A percentile compares a stretch with the other conserved stretches of the same genome.
Evolutionary conservation across 2,797 vertebrate genomes (phyloP).

Genomic region (Coendou prehensilis): DNA sequence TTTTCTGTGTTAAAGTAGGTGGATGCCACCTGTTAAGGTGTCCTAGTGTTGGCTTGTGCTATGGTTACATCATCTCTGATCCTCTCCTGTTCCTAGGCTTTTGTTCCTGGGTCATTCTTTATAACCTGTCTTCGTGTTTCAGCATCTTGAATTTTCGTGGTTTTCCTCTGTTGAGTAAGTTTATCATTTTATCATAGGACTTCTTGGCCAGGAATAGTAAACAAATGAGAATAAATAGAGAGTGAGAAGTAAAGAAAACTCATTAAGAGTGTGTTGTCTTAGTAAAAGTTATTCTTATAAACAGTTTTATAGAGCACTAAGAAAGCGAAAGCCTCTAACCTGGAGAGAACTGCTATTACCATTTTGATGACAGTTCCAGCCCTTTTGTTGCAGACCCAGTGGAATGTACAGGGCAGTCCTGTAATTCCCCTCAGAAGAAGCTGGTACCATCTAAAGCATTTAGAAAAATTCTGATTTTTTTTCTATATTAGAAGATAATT

Average conservation of each 20-base stretch:
- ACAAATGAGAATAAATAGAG: constrained; percentile 33
- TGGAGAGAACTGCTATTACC: not conserved
- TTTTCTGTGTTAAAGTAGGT: not conserved
- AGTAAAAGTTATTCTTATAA: constrained; percentile 22
- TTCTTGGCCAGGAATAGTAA: not conserved
- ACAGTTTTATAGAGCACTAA: not conserved
- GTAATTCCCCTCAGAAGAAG: not conserved
- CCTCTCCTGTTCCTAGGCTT: not conserved
- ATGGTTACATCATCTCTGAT: not conserved
- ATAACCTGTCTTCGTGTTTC: not conserved
- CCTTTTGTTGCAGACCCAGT: not conserved
- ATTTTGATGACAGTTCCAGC: not conserved
- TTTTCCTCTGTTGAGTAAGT: constrained; percentile 7
- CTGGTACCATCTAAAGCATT: not conserved
- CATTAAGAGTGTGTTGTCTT: constrained; percentile 1
- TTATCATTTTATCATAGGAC: not conserved
- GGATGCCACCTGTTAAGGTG: not conserved
- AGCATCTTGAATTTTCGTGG: not conserved
- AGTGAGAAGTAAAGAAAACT: constrained; percentile 3
- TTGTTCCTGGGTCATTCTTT: constrained; percentile 45
- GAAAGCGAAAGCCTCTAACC: not conserved
- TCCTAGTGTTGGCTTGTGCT: not conserved
- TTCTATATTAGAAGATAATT: not conserved
- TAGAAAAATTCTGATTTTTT: constrained; percentile 28
- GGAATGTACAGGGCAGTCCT: not conserved